phyloP scores from a whole-genome alignment of 2,797 vertebrate species.

The Oreortyx pictus region DNA sequence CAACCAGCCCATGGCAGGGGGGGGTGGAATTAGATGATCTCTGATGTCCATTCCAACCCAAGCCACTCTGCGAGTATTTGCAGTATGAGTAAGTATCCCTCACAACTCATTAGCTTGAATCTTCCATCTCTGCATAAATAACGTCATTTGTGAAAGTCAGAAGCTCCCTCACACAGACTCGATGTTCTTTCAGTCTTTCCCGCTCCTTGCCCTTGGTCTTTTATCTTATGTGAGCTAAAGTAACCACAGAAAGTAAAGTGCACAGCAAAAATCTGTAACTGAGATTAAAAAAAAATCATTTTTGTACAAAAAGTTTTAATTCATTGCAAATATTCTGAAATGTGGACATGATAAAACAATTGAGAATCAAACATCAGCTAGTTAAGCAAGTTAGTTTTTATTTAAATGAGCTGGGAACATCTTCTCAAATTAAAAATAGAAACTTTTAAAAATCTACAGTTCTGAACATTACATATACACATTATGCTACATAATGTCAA shows the following conservation, averaged over 20 bases:
- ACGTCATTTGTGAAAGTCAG: not conserved
- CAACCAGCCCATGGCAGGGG: too few relatives aligned
- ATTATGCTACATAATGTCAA: conserved; percentile 57
- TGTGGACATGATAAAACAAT: not conserved
- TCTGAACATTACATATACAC: conserved; percentile 61
- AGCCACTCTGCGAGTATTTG: not conserved
- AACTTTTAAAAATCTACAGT: conserved; percentile 67
- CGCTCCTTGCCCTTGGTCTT: not conserved
- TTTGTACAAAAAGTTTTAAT: not conserved
- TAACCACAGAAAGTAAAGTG: not conserved
- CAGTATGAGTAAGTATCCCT: not conserved
- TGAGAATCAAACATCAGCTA: conserved; percentile 5
- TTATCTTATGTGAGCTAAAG: not conserved
- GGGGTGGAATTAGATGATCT: too few relatives aligned
- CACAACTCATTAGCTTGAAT: not conserved
- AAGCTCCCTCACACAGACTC: not conserved
- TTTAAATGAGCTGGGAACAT: conserved; percentile 69
- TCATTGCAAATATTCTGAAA: not conserved
- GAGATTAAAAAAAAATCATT: not conserved
- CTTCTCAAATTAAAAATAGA: conserved; percentile 74
- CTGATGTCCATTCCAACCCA: too few relatives aligned
- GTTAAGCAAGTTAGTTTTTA: conserved; percentile 70
- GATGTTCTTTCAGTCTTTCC: not conserved
- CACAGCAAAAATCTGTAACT: not conserved
- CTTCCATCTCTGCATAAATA: not conserved